Base-by-base conservation (phyloP, 2,113 vertebrate species). In the Catagonus wagneri region DNA sequence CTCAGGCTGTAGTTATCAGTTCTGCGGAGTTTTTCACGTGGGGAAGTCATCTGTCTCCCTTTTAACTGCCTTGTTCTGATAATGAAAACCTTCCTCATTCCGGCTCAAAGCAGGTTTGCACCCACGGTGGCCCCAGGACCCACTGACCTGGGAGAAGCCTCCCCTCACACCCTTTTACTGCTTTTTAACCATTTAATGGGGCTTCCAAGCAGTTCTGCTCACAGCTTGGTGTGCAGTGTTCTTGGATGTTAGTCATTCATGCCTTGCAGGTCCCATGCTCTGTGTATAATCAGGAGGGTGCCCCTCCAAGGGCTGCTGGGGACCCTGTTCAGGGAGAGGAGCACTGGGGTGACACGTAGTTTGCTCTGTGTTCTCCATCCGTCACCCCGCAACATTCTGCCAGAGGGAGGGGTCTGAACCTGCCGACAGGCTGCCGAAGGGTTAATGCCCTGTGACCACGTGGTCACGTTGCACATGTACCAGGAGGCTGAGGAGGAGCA, bases 351-450 rank as follows among this genome's bases (percentile, higher is more conserved):
- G 20, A 7, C 25, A 14, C 10, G 56, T 25, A n/a, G 7, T 71
- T 11, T 44, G 29, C 15, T 54, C 7, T 27, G 36, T 44, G 7
- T 25, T 44, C 58, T 11, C 20, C 3, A 1, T 4, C 56, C 10
- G 2, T 2, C 9, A 14, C 27, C 29, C 12, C 0, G 2, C 1
- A 17, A 5, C 25, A 3, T 23, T 50, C 34, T 6, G 36, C 11
- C 2, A 32, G n/a, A 36, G 61, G 60, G 60, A 61, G 34, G 15
- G 12, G 1, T 44, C 65, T n/a, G 3, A 36, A 10, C 56, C 19
- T 63, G 66, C 56, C 2, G 54, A 22, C 2, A 5, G 65, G 14
- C 20, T 66, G 15, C 66, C 54, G 8, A 71, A 22, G 52, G 71
- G 36, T 34, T 54, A 65, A 10, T 56, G 44, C 8, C 20, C 60